Evolutionary conservation across 1,140 invertebrate genomes (phyloP), one percentile per base, ranked within the genome.

Genomic region (Antheraea pernyi): DNA sequence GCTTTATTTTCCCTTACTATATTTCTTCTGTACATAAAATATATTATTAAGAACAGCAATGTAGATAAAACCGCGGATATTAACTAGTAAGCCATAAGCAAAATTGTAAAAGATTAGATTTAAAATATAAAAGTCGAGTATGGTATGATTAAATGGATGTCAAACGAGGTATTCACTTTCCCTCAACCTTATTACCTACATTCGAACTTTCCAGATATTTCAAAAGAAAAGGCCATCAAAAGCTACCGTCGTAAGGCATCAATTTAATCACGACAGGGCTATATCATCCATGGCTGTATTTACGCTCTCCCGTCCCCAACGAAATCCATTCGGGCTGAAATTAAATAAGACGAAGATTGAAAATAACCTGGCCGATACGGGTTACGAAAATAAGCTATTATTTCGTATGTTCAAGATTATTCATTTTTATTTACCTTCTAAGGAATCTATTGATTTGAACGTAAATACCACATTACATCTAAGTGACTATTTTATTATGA

Each of bases 261-360:
- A 71, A 71, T 71, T 67, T 71, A 71, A 71, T 71, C 70, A 71
- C 66, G 66, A 58, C 59, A 60, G 62, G 59, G 59, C 22, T 53
- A 53, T 53, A 71, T 63, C 65, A 66, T 63, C 36, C 71, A 69
- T 69, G 67, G 63, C 36, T 69, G 63, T 73, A 69, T 69, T 69
- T 66, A 66, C 65, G 64, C 61, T 64, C 46, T 53, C 46, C 13
- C 46, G 46, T 39, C 59, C 13, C 60, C 42, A 53, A 60, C 61
- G 39, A 72, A 72, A 68, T 63, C 60, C 66, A 59, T 70, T 67
- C 60, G 46, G 39, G 69, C 39, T 60, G 66, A 67, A 74, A 74
- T 70, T 74, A 70, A 74, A 74, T 74, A 67, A 70, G 37, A 61
- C 68, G 39, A n/a, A 48, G 72, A 74, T 74, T 74, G 72, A 63